A percentile compares a stretch with the other conserved stretches of the same genome.
phyloP scores from a whole-genome alignment of 92 coral and sea anemone species.

The Pocillopora grandis region DNA sequence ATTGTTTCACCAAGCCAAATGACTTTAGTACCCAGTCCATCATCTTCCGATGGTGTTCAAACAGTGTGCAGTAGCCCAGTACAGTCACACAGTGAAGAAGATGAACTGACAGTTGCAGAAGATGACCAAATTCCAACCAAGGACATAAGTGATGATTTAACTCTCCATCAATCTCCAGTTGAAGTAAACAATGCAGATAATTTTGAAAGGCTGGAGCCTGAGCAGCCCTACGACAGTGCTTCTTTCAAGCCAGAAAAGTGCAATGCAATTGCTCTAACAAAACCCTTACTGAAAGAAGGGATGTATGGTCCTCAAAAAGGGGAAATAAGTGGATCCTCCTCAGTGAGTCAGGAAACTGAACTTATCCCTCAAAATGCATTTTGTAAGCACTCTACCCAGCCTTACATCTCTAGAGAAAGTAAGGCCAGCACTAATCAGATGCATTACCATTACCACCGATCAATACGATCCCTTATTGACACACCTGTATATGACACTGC shows the following conservation, averaged over 20 bases:
- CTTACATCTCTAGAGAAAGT: background rate
- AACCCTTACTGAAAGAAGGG: background rate
- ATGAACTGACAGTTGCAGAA: conserved; percentile 15
- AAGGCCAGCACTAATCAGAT: conserved; percentile 1
- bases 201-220: conserved; percentile 36
- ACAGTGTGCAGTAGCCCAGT: conserved; percentile 38
- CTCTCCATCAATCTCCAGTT: conserved; percentile 6
- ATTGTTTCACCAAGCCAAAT: conserved; percentile 35
- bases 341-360: background rate
- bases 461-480: conserved; percentile 67
- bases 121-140: conserved; percentile 49
- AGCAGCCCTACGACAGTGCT: conserved; percentile 36
- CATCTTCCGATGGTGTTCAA: conserved; percentile 39
- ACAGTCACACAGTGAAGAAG: conserved; percentile 36
- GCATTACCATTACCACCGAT: background rate
- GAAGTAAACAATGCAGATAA: background rate
- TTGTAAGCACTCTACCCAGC: background rate
- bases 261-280: background rate
- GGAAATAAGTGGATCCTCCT: background rate
- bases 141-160: conserved; percentile 24
- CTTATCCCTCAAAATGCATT: background rate
- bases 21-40: conserved; percentile 38
- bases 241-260: background rate
- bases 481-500: conserved; percentile 59
- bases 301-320: conserved; percentile 6